Percentiles rank a stretch among this genome's conserved stretches.
Evolutionary conservation across 2,113 vertebrate species (phyloP).

Genomic region (Saguinus imperator): DNA sequence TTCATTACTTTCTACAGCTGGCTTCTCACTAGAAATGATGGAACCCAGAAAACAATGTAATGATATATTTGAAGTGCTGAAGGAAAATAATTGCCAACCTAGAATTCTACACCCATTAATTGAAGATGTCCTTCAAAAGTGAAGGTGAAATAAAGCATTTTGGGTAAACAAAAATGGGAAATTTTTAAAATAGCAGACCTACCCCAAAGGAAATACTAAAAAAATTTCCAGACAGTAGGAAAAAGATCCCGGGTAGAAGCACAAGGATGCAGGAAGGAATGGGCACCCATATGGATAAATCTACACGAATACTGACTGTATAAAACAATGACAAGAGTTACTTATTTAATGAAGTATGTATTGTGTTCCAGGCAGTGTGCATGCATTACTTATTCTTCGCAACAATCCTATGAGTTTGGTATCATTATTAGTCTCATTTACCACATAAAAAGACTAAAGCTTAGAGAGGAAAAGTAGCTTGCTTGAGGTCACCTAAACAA

Average conservation of each 20-base stretch:
- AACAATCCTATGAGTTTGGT: background rate
- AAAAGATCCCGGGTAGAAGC: background rate
- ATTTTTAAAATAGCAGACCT: background rate
- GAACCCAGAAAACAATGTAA: background rate
- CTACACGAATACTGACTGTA: fast-evolving
- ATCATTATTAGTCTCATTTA: background rate
- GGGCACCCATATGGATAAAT: background rate
- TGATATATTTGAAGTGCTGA: background rate
- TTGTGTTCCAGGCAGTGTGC: background rate
- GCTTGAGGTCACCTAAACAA: background rate
- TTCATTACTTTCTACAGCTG: background rate
- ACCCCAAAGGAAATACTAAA: background rate
- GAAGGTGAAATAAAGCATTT: background rate
- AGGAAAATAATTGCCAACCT: background rate
- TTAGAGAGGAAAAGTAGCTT: background rate
- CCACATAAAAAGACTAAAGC: background rate
- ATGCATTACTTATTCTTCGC: background rate
- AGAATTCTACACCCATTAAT: background rate
- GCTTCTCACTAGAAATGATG: background rate
- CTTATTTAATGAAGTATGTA: background rate
- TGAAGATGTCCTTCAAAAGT: background rate
- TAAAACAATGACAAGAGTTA: background rate
- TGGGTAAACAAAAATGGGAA: background rate
- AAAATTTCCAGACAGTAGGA: background rate
- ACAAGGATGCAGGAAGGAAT: background rate